phyloP scores from a whole-genome alignment of 2,797 vertebrate species.

The Neosilurus mollespiculum region DNA sequence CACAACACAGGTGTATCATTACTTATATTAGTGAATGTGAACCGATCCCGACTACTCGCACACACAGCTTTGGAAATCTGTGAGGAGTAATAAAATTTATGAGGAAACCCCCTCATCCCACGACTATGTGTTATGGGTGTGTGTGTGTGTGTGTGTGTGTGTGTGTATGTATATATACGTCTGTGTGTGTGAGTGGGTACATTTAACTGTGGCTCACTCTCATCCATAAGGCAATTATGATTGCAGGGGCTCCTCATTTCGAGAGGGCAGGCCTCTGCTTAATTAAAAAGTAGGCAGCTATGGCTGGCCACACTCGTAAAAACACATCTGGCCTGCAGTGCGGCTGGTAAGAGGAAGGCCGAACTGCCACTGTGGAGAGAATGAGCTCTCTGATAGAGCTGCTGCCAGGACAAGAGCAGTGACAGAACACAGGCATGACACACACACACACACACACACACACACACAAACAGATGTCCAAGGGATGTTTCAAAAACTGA shows the following conservation, averaged over 20 bases:
- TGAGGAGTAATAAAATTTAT: slow-evolving; percentile 69
- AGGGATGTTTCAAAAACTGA: slow-evolving; percentile 18
- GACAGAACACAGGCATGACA: slow-evolving; percentile 46
- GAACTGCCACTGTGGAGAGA: slow-evolving; percentile 49
- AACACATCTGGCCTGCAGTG: slow-evolving; percentile 53
- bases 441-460: slow-evolving; percentile 24
- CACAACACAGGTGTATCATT: slow-evolving; percentile 67
- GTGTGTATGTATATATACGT: slow-evolving; percentile 18
- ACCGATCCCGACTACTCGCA: slow-evolving; percentile 45
- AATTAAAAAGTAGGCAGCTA: slow-evolving; percentile 79
- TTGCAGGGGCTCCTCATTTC: slow-evolving; percentile 58
- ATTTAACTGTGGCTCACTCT: slow-evolving; percentile 63
- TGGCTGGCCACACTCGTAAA: slow-evolving; percentile 52
- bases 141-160: slow-evolving; percentile 9
- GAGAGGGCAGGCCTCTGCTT: slow-evolving; percentile 74
- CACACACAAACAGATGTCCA: slow-evolving; percentile 22
- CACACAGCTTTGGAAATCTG: slow-evolving; percentile 63
- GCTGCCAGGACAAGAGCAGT: slow-evolving; percentile 36
- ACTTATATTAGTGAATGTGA: slow-evolving; percentile 61
- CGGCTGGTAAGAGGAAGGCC: slow-evolving; percentile 34
- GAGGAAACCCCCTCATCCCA: slow-evolving; percentile 62
- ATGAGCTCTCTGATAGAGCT: slow-evolving; percentile 40
- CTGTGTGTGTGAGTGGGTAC: slow-evolving; percentile 64
- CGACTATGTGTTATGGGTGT: slow-evolving; percentile 43
- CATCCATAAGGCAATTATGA: slow-evolving; percentile 60